Percentiles rank a stretch among this genome's conserved stretches.
phyloP scores from a whole-genome alignment of 2,888 invertebrate species.

The Calameuta pallipes region DNA sequence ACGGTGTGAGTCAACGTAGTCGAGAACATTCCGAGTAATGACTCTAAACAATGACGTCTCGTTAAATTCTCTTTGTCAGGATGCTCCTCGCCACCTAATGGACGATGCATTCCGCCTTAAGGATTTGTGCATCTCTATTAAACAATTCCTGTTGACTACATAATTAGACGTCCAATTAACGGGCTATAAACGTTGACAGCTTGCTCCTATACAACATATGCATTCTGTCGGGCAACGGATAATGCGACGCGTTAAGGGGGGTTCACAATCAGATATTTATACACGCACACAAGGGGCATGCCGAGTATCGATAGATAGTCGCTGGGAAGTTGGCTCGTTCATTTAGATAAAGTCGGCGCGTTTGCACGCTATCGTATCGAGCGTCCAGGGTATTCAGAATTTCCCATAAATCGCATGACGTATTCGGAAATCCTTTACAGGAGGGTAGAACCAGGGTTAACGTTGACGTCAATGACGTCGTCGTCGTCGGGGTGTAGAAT shows the following conservation, averaged over 20 bases:
- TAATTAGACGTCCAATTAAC: slow-evolving; percentile 1
- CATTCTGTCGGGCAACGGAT: background rate
- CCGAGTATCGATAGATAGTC: background rate
- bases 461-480: background rate
- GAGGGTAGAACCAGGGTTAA: background rate
- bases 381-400: background rate
- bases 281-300: background rate
- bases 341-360: background rate
- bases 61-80: background rate
- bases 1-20: background rate
- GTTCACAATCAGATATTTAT: background rate
- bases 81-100: background rate
- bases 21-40: background rate
- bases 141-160: background rate
- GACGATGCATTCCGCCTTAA: background rate
- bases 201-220: background rate
- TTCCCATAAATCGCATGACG: background rate
- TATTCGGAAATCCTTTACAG: background rate
- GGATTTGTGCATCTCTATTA: slow-evolving; percentile 2
- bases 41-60: background rate
- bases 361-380: background rate
- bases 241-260: background rate
- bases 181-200: slow-evolving; percentile 3
- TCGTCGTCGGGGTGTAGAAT: background rate
- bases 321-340: background rate